Base-by-base conservation (phyloP, 92 coral and sea anemone species). In the Epizoanthus rinbou region DNA sequence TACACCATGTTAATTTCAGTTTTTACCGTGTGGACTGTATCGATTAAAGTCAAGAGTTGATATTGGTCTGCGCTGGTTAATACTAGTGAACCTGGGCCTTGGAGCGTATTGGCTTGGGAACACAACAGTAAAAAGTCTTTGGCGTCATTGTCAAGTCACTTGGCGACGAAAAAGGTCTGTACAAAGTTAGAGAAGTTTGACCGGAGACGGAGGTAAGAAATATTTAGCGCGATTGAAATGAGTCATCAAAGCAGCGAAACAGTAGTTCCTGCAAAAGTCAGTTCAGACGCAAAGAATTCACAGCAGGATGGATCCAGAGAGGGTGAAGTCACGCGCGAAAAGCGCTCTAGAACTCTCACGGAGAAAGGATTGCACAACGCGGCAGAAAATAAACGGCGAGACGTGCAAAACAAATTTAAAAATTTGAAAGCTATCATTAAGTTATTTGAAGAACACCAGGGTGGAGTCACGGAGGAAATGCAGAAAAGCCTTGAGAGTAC, bases 121-220 rank as follows among this genome's bases (percentile, higher is more conserved):
- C 76, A 47, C 76, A 72, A 72, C 76, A 72, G 76, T 72, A 72
- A 72, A 72, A 72, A 72, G 76, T 45, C 75, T 70, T 70, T 70
- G 57, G 22, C 59, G 57, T 45, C 58, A 45, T 70, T 70, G 75
- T 70, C 19, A 70, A 70, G 75, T 70, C 75, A 70, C 28, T 70
- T 70, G 59, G 75, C 75, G 75, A 70, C 75, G 75, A 70, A 18
- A 6, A 52, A 15, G 75, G 59, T 70, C 76, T 73, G 78, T 52
- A 23, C 17, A 11, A 73, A 23, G 62, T 22, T 47, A 24, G 41
- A 21, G 78, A 73, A 19, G 50, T 35, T 35, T 2, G 39, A 35
- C 4, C 2, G 2, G 39, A 25, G 63, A 6, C 22, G 23, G 78
- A 52, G 63, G 62, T 52, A 73, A 52, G 78, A 73, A 59, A 50